Conservation (phyloP, 1,140 invertebrate species). For the Trachelipus rathkii region DNA sequence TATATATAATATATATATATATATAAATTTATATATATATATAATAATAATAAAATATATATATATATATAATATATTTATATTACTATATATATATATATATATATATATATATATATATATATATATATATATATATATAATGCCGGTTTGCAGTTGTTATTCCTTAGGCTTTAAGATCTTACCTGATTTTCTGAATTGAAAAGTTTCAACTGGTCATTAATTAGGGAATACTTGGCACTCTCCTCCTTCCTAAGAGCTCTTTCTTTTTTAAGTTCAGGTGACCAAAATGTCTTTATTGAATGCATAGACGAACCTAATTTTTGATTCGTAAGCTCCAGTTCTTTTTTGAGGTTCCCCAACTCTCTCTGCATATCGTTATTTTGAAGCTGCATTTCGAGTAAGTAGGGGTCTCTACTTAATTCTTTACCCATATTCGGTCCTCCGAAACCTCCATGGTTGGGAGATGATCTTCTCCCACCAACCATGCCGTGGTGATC, state of each 20-base stretch:
- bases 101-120: constrained; percentile 15
- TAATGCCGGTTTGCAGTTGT: not conserved
- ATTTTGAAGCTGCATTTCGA: constrained; percentile 91
- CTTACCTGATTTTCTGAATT: constrained; percentile 95
- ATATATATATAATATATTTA: constrained; percentile 11
- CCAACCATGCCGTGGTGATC: constrained; percentile 50
- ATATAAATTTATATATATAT: constrained; percentile 6
- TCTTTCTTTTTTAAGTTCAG: constrained; percentile 96
- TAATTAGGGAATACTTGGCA: constrained; percentile 92
- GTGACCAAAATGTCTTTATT: constrained; percentile 99
- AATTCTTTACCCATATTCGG: constrained; percentile 48
- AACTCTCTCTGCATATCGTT: constrained; percentile 92
- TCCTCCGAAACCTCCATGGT: constrained; percentile 53
- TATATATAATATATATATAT: constrained; percentile 13
- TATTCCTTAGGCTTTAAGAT: not conserved
- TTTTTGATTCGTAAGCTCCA: constrained; percentile 96
- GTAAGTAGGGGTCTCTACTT: constrained; percentile 64
- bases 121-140: constrained; percentile 15
- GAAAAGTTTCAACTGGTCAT: constrained; percentile 92
- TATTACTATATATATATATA: not conserved
- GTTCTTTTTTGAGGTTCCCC: constrained; percentile 90
- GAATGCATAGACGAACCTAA: constrained; percentile 97
- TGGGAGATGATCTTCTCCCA: constrained; percentile 65
- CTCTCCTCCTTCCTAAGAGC: constrained; percentile 95
- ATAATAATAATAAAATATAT: not conserved